Percentiles rank a stretch among this genome's conserved stretches.
Evolutionary conservation across 1,140 invertebrate species (phyloP).

Genomic region (Hypsibius dujardini): DNA sequence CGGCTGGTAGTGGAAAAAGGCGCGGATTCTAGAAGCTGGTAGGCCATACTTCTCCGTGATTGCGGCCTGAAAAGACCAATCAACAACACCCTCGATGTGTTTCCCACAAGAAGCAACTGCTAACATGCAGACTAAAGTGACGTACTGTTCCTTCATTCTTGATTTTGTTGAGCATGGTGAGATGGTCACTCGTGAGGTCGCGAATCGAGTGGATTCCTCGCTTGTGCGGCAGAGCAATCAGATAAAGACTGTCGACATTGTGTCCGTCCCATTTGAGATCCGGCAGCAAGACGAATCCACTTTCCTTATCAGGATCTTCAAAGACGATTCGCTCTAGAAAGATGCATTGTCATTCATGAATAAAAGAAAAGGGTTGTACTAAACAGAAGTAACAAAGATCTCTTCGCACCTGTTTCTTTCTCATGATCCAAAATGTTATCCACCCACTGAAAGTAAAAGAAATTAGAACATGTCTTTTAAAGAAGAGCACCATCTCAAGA

Average conservation of each 20-base stretch:
- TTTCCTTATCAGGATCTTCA: slow-evolving; percentile 57
- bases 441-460: slow-evolving; percentile 58
- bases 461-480: slow-evolving; percentile 21
- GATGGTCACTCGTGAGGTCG: slow-evolving; percentile 54
- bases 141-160: slow-evolving; percentile 47
- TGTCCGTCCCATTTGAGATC: slow-evolving; percentile 85
- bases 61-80: slow-evolving; percentile 40
- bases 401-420: slow-evolving; percentile 42
- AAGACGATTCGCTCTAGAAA: slow-evolving; percentile 54
- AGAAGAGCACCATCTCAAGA: not conserved
- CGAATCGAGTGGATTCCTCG: slow-evolving; percentile 59
- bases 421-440: slow-evolving; percentile 84
- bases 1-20: slow-evolving; percentile 84
- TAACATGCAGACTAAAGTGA: slow-evolving; percentile 22
- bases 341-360: too few species aligned
- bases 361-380: too few species aligned
- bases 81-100: not conserved
- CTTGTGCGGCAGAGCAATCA: slow-evolving; percentile 57
- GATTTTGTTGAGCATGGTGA: slow-evolving; percentile 67
- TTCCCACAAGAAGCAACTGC: slow-evolving; percentile 16
- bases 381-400: too few species aligned
- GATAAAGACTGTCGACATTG: slow-evolving; percentile 54
- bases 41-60: slow-evolving; percentile 63
- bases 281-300: slow-evolving; percentile 69
- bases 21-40: slow-evolving; percentile 47